A percentile compares a stretch with the other conserved stretches of the same genome.
Conservation (phyloP, 2,888 invertebrate genomes). For the Campopleginae sp. region DNA sequence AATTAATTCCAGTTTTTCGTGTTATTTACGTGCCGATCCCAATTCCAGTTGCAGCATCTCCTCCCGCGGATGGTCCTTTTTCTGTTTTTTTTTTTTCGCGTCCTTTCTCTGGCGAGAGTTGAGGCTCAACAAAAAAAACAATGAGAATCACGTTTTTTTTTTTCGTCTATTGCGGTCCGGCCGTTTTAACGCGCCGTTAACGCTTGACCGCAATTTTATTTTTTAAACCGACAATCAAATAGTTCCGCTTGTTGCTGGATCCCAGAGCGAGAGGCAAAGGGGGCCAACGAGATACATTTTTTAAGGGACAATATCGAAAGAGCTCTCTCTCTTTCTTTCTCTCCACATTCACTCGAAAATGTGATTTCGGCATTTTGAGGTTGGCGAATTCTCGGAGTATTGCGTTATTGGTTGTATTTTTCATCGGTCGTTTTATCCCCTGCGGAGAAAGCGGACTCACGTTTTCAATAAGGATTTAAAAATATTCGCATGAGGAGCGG, state of each 20-base stretch:
- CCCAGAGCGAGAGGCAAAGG: no score
- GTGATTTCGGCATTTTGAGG: background rate
- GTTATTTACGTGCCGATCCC: background rate
- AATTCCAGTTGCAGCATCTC: background rate
- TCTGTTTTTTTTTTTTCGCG: background rate
- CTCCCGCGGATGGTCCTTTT: background rate
- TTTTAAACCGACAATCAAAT: background rate
- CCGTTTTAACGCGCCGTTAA: background rate
- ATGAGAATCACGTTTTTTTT: background rate
- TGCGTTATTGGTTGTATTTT: background rate
- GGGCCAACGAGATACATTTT: background rate
- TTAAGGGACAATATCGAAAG: background rate
- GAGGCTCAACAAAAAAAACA: background rate
- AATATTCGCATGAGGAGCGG: background rate
- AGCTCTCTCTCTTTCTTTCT: background rate
- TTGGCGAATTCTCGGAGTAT: background rate
- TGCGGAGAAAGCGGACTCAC: background rate
- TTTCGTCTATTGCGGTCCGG: background rate
- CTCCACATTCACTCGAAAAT: background rate
- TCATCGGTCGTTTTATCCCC: background rate
- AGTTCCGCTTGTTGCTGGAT: background rate
- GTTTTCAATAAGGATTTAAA: background rate
- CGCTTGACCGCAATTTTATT: constrained; percentile 3
- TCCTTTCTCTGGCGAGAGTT: background rate
- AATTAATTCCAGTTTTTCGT: background rate